These are phyloP conservation scores for Diplodus puntazzo DNA, from an alignment of 2,797 vertebrate species.

Conservation along the genomic window DNA sequence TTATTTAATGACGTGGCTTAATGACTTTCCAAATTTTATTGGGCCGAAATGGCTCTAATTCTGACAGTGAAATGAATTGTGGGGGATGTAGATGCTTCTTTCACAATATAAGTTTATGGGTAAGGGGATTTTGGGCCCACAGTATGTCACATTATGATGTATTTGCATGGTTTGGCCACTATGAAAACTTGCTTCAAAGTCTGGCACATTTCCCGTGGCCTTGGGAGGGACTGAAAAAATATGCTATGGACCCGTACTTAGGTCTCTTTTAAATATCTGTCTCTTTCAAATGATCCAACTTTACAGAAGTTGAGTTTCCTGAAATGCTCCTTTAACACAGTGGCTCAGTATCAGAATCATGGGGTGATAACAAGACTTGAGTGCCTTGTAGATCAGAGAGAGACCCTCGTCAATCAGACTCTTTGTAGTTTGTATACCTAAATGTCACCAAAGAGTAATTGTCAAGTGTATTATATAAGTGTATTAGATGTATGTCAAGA, in stretches of 20 bases:
- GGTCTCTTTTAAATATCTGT: background rate
- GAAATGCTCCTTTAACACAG: background rate
- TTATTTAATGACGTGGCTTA: too few relatives aligned
- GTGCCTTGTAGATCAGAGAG: constrained; percentile 6
- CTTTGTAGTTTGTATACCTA: constrained; percentile 21
- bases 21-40: too few relatives aligned
- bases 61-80: too few relatives aligned
- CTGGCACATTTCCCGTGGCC: too few relatives aligned
- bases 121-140: too few relatives aligned
- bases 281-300: background rate
- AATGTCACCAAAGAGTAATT: constrained; percentile 8
- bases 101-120: too few relatives aligned
- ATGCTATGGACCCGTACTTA: background rate
- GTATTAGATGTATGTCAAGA: constrained; percentile 2
- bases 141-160: too few relatives aligned
- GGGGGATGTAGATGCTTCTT: too few relatives aligned
- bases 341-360: background rate
- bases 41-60: too few relatives aligned
- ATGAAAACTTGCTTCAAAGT: too few relatives aligned
- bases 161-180: too few relatives aligned
- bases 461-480: constrained; percentile 4
- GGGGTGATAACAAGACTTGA: background rate
- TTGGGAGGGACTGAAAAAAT: background rate
- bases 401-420: constrained; percentile 2
- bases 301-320: background rate